Percentiles rank a stretch among this genome's conserved stretches.
Conservation (phyloP, 2,888 invertebrate species). For the Macrostomum cliftonense region DNA sequence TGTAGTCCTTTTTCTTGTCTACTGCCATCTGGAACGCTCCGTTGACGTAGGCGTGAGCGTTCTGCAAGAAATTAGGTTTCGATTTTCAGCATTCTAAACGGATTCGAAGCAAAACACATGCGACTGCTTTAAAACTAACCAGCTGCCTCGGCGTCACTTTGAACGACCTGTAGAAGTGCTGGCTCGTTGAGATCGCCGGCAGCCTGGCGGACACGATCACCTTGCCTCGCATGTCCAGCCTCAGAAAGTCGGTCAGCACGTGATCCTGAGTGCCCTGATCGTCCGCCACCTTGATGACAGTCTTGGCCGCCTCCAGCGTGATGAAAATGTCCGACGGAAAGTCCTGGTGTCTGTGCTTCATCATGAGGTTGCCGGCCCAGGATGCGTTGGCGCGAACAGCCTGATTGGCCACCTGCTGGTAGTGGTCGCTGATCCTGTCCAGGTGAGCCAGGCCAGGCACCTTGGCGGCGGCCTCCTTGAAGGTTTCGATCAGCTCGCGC, state of each 20-base stretch:
- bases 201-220: constrained; percentile 47
- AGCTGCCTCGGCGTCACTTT: constrained; percentile 43
- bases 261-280: too few species aligned
- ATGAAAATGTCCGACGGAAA: constrained; percentile 51
- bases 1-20: constrained; percentile 35
- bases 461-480: constrained; percentile 11
- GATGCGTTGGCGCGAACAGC: constrained; percentile 52
- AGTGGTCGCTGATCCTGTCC: constrained; percentile 38
- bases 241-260: constrained; percentile 41
- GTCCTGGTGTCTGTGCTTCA: constrained; percentile 48
- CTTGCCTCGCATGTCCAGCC: constrained; percentile 48
- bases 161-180: constrained; percentile 46
- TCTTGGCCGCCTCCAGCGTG: constrained; percentile 21
- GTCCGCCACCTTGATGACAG: constrained; percentile 4
- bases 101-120: too few species aligned
- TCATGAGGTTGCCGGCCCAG: constrained; percentile 51
- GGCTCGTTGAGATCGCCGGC: constrained; percentile 39
- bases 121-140: constrained; percentile 15
- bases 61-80: constrained; percentile 44
- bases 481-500: constrained; percentile 42
- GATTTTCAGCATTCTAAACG: not conserved
- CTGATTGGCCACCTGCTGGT: constrained; percentile 52
- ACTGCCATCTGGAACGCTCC: constrained; percentile 52
- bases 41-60: constrained; percentile 58
- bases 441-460: too few species aligned